Percentiles rank a stretch among this genome's conserved stretches.
These are phyloP conservation scores for Drosophila infuscata DNA, from an alignment of 2,888 invertebrate species.

Conservation along the genomic window DNA sequence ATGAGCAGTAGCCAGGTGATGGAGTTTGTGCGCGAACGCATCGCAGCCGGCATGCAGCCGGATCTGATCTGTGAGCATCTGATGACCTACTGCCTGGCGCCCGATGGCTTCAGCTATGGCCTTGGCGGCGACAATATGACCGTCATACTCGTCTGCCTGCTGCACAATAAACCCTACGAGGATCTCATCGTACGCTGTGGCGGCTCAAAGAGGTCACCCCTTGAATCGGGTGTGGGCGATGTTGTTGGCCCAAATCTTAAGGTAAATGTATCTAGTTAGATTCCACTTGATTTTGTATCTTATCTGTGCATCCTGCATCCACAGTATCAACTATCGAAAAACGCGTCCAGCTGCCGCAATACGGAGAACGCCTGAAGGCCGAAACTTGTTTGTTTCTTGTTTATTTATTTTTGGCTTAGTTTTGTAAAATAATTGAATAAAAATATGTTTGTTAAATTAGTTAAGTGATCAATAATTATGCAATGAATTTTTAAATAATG, in stretches of 20 bases:
- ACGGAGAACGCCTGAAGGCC: slow-evolving; percentile 8
- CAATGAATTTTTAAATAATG: too few relatives aligned
- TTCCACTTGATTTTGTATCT: background rate
- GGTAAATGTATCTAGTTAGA: background rate
- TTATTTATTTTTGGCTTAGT: background rate
- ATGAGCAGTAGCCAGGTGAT: slow-evolving; percentile 97
- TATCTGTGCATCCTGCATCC: background rate
- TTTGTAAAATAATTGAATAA: background rate
- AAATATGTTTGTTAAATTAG: background rate
- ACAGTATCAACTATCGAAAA: slow-evolving; percentile 17
- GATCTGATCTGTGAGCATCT: slow-evolving; percentile 98
- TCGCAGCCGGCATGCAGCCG: slow-evolving; percentile 93
- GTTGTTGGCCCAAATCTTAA: slow-evolving; percentile 24
- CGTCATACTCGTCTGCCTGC: slow-evolving; percentile 93
- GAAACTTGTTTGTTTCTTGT: slow-evolving; percentile 16
- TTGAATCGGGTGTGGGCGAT: slow-evolving; percentile 51
- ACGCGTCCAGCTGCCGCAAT: slow-evolving; percentile 11
- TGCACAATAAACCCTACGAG: slow-evolving; percentile 83
- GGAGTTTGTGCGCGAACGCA: slow-evolving; percentile 93
- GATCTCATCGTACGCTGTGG: slow-evolving; percentile 81
- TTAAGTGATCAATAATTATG: too few relatives aligned
- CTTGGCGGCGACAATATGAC: slow-evolving; percentile 99
- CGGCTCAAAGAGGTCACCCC: slow-evolving; percentile 2
- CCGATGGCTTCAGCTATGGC: slow-evolving; percentile 97
- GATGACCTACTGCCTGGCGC: slow-evolving; percentile 97